Evolutionary conservation across 1,140 invertebrate species (phyloP).

Genomic region (Proctacanthus coquilletti): DNA sequence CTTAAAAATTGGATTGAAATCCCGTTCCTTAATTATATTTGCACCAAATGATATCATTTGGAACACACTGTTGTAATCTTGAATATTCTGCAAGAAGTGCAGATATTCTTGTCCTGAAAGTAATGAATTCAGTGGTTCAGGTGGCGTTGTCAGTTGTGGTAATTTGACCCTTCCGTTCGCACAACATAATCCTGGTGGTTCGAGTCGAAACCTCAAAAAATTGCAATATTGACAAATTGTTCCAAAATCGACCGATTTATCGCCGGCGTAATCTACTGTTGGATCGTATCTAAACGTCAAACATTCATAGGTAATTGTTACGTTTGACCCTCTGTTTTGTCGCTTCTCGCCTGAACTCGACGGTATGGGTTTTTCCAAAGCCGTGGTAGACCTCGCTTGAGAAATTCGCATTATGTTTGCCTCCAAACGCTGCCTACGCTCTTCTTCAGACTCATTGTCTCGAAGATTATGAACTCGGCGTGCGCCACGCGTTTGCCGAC

Average conservation of each 20-base stretch:
- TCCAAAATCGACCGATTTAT: slow-evolving; percentile 8
- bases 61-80: too few species aligned
- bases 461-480: too few species aligned
- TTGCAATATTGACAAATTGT: slow-evolving; percentile 9
- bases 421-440: background rate
- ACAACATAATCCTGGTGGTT: slow-evolving; percentile 8
- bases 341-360: background rate
- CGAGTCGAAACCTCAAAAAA: slow-evolving; percentile 8
- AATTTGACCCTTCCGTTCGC: slow-evolving; percentile 8
- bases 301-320: background rate
- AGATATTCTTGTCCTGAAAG: slow-evolving; percentile 22
- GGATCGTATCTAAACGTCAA: slow-evolving; percentile 9
- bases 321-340: background rate
- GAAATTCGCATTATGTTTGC: background rate
- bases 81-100: too few species aligned
- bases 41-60: slow-evolving; percentile 11
- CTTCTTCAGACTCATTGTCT: background rate
- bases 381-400: background rate
- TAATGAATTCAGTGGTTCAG: slow-evolving; percentile 6
- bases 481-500: too few species aligned
- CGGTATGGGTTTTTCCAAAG: background rate
- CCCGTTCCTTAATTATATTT: slow-evolving; percentile 5
- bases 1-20: slow-evolving; percentile 11
- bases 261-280: slow-evolving; percentile 6
- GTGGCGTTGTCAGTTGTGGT: slow-evolving; percentile 4